Percentiles rank a stretch among this genome's conserved stretches.
These are phyloP conservation scores for Cartodere bifasciata DNA, from an alignment of 2,888 invertebrate species.

Conservation along the genomic window DNA sequence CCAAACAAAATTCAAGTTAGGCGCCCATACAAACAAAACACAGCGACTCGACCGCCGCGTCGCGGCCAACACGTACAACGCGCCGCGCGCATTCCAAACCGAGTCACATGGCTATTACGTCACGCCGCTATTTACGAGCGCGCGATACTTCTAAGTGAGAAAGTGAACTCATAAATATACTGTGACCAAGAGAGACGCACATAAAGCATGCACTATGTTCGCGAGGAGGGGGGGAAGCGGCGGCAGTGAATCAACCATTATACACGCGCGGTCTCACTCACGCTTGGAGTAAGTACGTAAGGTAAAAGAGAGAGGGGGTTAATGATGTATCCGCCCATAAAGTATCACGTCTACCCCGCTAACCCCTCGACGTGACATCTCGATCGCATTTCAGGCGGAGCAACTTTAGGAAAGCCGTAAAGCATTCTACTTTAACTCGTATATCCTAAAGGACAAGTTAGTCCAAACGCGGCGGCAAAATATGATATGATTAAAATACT, in stretches of 20 bases:
- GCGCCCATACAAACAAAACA: too few relatives aligned
- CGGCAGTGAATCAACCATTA: slow-evolving; percentile 41
- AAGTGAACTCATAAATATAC: slow-evolving; percentile 36
- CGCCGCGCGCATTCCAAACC: too few relatives aligned
- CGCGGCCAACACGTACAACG: too few relatives aligned
- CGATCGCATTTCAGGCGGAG: slow-evolving; percentile 35
- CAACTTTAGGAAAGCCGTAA: slow-evolving; percentile 34
- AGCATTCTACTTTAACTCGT: slow-evolving; percentile 38
- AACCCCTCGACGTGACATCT: slow-evolving; percentile 23
- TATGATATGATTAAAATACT: too few relatives aligned
- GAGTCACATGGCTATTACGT: slow-evolving; percentile 35
- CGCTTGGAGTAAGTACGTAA: slow-evolving; percentile 14
- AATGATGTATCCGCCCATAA: slow-evolving; percentile 38
- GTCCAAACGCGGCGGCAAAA: too few relatives aligned
- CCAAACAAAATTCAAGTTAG: too few relatives aligned
- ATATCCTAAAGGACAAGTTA: slow-evolving; percentile 37
- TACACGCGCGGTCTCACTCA: slow-evolving; percentile 28
- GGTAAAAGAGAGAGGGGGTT: slow-evolving; percentile 33
- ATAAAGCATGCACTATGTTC: slow-evolving; percentile 40
- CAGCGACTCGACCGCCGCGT: too few relatives aligned
- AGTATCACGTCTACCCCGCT: slow-evolving; percentile 28
- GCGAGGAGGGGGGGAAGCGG: slow-evolving; percentile 39
- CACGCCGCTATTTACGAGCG: slow-evolving; percentile 24
- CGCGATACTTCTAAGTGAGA: slow-evolving; percentile 35
- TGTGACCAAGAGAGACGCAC: slow-evolving; percentile 37